Evolutionary conservation across 64 coral and sea anemone genomes (phyloP), one percentile per base, ranked within the genome.

Genomic region (Anthopleura sola): DNA sequence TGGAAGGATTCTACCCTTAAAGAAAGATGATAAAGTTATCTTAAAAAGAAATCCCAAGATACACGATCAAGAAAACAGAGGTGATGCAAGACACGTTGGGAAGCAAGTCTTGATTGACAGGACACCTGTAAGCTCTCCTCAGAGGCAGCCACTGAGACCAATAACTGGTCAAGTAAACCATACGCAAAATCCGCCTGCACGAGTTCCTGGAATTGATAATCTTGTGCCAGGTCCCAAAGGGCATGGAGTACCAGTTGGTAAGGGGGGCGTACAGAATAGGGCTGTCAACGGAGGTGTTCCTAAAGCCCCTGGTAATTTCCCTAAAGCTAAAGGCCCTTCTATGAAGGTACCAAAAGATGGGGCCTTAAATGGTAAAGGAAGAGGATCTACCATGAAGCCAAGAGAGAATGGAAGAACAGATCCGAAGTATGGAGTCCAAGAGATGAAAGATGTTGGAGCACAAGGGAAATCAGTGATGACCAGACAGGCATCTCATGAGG

Each of bases 51-150:
- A 13, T 21, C 11, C 23, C 23, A 81, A 64, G 3, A 76, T 34
- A 83, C 87, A 36, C 24, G 82, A 90, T n/a, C 88, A 90, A 36
- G 88, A 90, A 84, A 90, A 90, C 78, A 64, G 33, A 28, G 26
- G 32, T 32, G 71, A 39, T 1, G 15, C 16, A 36, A 85, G 50
- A 51, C 13, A 60, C 31, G 18, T 0, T 8, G 36, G 49, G 0
- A 90, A 90, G 51, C 88, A 90, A 44, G 32, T 33, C 26, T 33
- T 47, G 21, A 55, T 44, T 58, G 33, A 56, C 4, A 51, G 49
- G 13, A 11, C 23, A 32, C 44, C 12, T 0, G 40, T 24, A 24
- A 60, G 77, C 85, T 90, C 82, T 14, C 82, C 82, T 56, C 78
- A 84, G 58, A 91, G 89, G 57, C 40, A 91, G 62, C 89, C 89